Conservation (phyloP, 2,797 vertebrate species). For the Fistularia tabacaria region DNA sequence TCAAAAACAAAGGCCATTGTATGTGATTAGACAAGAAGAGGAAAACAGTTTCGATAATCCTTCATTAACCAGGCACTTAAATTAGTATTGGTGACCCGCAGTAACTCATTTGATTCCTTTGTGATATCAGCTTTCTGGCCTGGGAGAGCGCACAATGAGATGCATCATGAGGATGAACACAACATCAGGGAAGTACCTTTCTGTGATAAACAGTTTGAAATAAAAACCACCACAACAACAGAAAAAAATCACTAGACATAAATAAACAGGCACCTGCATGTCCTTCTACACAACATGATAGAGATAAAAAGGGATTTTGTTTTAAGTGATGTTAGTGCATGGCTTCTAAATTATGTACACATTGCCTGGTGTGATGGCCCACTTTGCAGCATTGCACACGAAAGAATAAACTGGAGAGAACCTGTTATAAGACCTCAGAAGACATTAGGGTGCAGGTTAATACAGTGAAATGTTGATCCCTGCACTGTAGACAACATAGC, state of each 20-base stretch:
- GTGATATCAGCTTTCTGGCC: slow-evolving; percentile 40
- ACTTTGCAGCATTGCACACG: slow-evolving; percentile 43
- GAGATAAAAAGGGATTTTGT: slow-evolving; percentile 47
- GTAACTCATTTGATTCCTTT: slow-evolving; percentile 57
- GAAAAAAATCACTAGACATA: slow-evolving; percentile 68
- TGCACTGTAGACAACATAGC: slow-evolving; percentile 25
- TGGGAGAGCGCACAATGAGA: slow-evolving; percentile 49
- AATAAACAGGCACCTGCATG: slow-evolving; percentile 75
- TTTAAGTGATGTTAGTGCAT: slow-evolving; percentile 77
- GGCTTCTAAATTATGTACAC: slow-evolving; percentile 75
- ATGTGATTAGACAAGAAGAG: slow-evolving; percentile 70
- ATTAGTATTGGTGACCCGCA: slow-evolving; percentile 56
- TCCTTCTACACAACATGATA: slow-evolving; percentile 71
- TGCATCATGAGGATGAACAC: slow-evolving; percentile 47
- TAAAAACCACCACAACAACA: slow-evolving; percentile 12
- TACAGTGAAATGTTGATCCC: slow-evolving; percentile 37
- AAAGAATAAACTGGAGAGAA: slow-evolving; percentile 33
- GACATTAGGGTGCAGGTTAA: slow-evolving; percentile 39
- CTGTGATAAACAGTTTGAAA: slow-evolving; percentile 54
- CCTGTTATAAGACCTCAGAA: slow-evolving; percentile 52
- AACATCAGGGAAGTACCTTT: slow-evolving; percentile 65
- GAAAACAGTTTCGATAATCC: slow-evolving; percentile 74
- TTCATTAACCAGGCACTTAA: slow-evolving; percentile 97
- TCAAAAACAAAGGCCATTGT: slow-evolving; percentile 74
- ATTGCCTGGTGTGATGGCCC: slow-evolving; percentile 24